These are phyloP conservation scores for Amia ocellicauda DNA, from an alignment of 2,113 vertebrate genomes.

Conservation along the genomic window DNA sequence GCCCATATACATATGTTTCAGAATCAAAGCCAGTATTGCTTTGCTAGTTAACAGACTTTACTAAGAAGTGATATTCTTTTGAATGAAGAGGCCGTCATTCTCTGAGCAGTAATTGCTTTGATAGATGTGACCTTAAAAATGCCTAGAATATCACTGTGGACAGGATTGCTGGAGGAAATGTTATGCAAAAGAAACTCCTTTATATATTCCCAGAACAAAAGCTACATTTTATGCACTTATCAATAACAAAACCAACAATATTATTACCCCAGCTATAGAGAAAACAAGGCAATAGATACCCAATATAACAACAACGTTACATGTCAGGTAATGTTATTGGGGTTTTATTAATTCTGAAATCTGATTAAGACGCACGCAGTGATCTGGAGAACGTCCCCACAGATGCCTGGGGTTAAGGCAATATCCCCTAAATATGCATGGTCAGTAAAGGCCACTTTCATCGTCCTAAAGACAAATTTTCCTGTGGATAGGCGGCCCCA, in stretches of 20 bases:
- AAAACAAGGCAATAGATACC: too few species aligned
- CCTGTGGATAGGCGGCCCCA: constrained; percentile 29
- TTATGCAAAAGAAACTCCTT: too few species aligned
- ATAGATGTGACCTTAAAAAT: background rate
- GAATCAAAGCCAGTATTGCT: background rate
- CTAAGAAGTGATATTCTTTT: background rate
- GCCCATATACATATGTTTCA: constrained; percentile 7
- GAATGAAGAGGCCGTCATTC: background rate
- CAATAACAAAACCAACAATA: too few species aligned
- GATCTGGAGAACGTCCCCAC: too few species aligned
- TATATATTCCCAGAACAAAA: too few species aligned
- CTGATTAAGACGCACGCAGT: background rate
- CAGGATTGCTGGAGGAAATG: too few species aligned
- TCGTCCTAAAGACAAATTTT: constrained; percentile 35
- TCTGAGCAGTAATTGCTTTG: background rate
- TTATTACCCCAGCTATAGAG: too few species aligned
- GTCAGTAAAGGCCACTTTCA: constrained; percentile 38
- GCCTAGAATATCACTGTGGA: too few species aligned
- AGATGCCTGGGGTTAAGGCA: background rate
- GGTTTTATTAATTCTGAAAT: too few species aligned
- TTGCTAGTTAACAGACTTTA: background rate
- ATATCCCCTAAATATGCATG: constrained; percentile 10
- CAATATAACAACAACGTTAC: too few species aligned
- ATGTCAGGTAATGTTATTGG: too few species aligned
- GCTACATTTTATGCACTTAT: too few species aligned